Conservation (phyloP, 2,888 invertebrate genomes). For the Alviniconcha strummeri region DNA sequence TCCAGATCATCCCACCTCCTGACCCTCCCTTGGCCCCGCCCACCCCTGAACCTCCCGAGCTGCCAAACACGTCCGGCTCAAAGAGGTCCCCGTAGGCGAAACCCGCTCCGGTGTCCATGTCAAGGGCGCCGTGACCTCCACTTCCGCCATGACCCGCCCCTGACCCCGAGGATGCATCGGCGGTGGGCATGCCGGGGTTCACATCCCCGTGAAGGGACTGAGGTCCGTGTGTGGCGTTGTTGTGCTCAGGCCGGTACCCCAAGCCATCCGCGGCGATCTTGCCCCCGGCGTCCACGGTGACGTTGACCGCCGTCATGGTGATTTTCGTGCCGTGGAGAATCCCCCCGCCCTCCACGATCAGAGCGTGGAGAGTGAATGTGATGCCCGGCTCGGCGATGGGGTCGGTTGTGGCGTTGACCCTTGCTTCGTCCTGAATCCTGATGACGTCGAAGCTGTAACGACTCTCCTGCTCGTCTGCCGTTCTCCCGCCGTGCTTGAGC, state of each 20-base stretch:
- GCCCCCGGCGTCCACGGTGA: conserved; percentile 62
- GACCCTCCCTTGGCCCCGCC: conserved; percentile 46
- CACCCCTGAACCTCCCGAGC: conserved; percentile 52
- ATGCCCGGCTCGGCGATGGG: conserved; percentile 56
- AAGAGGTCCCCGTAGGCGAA: conserved; percentile 60
- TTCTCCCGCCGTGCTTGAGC: conserved; percentile 60
- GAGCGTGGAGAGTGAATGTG: conserved; percentile 46
- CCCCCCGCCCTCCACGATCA: conserved; percentile 62
- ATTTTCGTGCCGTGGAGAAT: conserved; percentile 54
- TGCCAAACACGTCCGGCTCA: conserved; percentile 58
- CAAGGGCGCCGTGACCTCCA: conserved; percentile 49
- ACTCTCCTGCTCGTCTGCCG: conserved; percentile 44
- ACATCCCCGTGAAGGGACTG: conserved; percentile 55
- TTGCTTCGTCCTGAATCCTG: conserved; percentile 55
- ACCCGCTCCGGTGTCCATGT: conserved; percentile 44
- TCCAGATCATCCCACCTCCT: conserved; percentile 62
- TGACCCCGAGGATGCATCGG: conserved; percentile 36
- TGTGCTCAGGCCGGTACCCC: conserved; percentile 55
- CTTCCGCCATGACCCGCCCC: conserved; percentile 60
- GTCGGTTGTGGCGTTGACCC: conserved; percentile 55
- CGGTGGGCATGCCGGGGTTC: conserved; percentile 51
- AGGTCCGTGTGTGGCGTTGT: conserved; percentile 46
- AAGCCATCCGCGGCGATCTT: conserved; percentile 53
- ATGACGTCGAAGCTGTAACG: conserved; percentile 52
- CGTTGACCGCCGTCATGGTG: conserved; percentile 51